phyloP scores from a whole-genome alignment of 2,888 invertebrate genomes.

The Pristionchus entomophagus region DNA sequence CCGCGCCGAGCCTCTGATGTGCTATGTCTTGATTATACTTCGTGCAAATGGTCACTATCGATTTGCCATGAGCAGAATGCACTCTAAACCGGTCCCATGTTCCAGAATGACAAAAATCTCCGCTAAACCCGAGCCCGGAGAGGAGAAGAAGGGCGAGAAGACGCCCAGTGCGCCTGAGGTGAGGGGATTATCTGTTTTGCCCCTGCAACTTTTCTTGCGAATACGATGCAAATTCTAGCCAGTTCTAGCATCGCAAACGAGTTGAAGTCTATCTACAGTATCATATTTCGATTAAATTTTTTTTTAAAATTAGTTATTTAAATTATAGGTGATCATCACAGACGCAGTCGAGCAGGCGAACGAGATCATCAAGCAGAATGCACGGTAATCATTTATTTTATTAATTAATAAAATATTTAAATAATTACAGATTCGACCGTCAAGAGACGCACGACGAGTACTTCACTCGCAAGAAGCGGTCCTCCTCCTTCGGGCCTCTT shows the following conservation, averaged over 20 bases:
- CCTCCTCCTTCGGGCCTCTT: constrained; percentile 66
- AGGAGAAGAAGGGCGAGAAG: constrained; percentile 50
- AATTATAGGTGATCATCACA: constrained; percentile 36
- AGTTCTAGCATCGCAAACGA: too few species aligned
- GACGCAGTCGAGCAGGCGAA: constrained; percentile 39
- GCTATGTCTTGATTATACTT: too few species aligned
- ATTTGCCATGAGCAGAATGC: too few species aligned
- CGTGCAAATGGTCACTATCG: too few species aligned
- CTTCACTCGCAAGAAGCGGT: constrained; percentile 57
- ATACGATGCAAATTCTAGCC: too few species aligned
- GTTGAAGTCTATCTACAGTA: too few species aligned
- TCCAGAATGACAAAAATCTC: too few species aligned
- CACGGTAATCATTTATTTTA: background rate
- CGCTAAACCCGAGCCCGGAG: constrained; percentile 61
- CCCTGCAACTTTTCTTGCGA: too few species aligned
- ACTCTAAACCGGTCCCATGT: too few species aligned
- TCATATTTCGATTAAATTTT: background rate
- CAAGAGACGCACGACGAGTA: constrained; percentile 49
- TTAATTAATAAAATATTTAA: background rate
- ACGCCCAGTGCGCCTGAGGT: constrained; percentile 36
- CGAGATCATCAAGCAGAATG: constrained; percentile 46
- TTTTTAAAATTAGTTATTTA: background rate
- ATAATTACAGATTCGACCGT: constrained; percentile 11
- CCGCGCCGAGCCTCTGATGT: too few species aligned
- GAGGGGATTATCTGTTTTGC: background rate